Evolutionary conservation across 2,888 invertebrate species (phyloP).

Genomic region (Hetaerina titia): DNA sequence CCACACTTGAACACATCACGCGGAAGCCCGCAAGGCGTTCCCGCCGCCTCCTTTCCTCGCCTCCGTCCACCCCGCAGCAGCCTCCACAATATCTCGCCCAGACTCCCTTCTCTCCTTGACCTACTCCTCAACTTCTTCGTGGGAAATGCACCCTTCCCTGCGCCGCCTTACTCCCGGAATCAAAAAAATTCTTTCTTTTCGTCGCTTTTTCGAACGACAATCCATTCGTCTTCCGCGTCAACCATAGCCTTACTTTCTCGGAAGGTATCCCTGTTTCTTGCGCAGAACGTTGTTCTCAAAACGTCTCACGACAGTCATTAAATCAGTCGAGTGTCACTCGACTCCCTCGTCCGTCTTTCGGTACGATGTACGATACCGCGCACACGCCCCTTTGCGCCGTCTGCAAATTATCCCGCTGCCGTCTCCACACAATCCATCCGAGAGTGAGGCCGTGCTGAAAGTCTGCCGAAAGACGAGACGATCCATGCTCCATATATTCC

Average conservation of each 20-base stretch:
- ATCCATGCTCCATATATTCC: too few species aligned
- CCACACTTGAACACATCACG: neutral
- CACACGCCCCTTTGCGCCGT: neutral
- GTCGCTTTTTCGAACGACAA: neutral
- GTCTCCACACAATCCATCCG: too few species aligned
- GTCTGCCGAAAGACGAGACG: too few species aligned
- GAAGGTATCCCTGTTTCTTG: neutral
- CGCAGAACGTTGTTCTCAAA: neutral
- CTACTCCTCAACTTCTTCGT: slow-evolving; percentile 24
- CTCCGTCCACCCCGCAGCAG: neutral
- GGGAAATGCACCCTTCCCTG: neutral
- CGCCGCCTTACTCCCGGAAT: neutral
- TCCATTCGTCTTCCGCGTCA: slow-evolving; percentile 9
- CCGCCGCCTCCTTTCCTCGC: neutral
- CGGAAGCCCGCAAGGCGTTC: neutral
- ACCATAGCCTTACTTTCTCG: neutral
- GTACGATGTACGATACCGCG: neutral
- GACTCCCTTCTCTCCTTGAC: slow-evolving; percentile 4
- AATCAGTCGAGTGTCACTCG: neutral
- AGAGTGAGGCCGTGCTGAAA: too few species aligned
- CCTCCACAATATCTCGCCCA: too few species aligned
- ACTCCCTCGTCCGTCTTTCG: neutral
- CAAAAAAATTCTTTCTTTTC: neutral
- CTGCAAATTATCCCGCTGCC: too few species aligned
- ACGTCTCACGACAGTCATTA: neutral